Evolutionary conservation across 2,888 invertebrate genomes (phyloP), one percentile per base, ranked within the genome.

Genomic region (Pollenia griseotomentosa): DNA sequence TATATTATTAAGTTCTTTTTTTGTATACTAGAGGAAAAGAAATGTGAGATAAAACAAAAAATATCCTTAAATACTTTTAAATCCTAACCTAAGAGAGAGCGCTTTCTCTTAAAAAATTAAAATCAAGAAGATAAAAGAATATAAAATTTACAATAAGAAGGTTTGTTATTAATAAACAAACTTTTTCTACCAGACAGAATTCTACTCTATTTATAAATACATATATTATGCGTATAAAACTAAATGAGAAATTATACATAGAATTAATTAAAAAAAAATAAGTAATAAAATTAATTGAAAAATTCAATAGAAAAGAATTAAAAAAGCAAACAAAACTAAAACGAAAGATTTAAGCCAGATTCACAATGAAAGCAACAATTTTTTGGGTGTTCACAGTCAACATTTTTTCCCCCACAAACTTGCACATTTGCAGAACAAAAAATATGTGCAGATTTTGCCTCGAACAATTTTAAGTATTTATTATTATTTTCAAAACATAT

Each of bases 1-100:
- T 84, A 87, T 77, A 77, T 77, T 68, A 81, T 74, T 84, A 84
- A 81, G 81, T 63, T 82, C 46, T 74, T 84, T 19, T 77, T 87
- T 87, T 87, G 81, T 84, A 87, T 87, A 84, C 87, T 78, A 81
- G 68, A 86, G 70, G 44, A 83, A 66, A 79, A 63, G 63, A 48
- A 55, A 83, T 73, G 75, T 55, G 61, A 86, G 66, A 61, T 65
- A 46, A 65, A 65, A 57, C 33, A 66, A 59, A 57, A 59, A 66
- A 68, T 42, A 81, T 84, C 77, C 86, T 73, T 83, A 68, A 79
- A 75, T 63, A 77, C 19, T 73, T 82, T 86, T 81, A 70, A 74
- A 65, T 83, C 46, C 55, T 87, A 78, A 81, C 73, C 80, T 55
- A 79, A 87, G 81, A 71, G 81, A 87, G 81, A 71, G 81, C 73